Evolutionary conservation across 30 jellyfish, hydroid and myxozoan genomes (phyloP), one percentile per base, ranked within the genome.

Genomic region (Aurelia coerulea): DNA sequence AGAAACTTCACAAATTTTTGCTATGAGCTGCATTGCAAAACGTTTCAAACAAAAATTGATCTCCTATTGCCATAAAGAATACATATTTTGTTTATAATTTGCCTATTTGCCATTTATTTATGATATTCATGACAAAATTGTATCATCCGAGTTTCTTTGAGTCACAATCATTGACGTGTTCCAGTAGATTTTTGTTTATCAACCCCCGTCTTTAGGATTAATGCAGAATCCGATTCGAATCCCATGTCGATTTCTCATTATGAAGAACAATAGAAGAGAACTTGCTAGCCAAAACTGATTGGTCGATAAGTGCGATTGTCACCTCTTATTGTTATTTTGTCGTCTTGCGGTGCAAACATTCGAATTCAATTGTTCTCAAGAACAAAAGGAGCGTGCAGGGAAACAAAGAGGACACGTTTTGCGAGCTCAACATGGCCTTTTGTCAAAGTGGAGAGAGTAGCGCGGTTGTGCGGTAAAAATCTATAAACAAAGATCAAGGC

Each of bases 331-430:
- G 84, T 81, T 69, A 35, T 17, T 34, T 68, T 74, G 76, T 65
- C 58, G 53, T 79, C 76, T 50, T 60, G 90, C 68, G 90, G 90
- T 52, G 85, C 76, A 68, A 69, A 69, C 33, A 83, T 83, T 83
- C 84, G 92, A 83, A 15, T 35, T 60, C 73, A 37, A 54, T 83
- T 56, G 92, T 71, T 52, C 59, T 49, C 5, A 14, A 33, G 79
- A 71, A 83, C 92, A 83, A 83, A 60, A 31, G 41, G 86, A 69
- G 86, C 92, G 69, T 73, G 92, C 80, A 65, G 8, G 72, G 14
- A 13, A 71, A 83, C 92, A 83, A 83, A 51, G 72, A 69, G 19
- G 52, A 73, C 92, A 83, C 92, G 85, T 83, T 83, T 83, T 68
- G 15, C 33, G 65, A 17, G 17, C 71, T 81, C 86, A 72, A 54